These are phyloP conservation scores for Neosilurus mollespiculum DNA, from an alignment of 2,797 vertebrate genomes.

Conservation along the genomic window DNA sequence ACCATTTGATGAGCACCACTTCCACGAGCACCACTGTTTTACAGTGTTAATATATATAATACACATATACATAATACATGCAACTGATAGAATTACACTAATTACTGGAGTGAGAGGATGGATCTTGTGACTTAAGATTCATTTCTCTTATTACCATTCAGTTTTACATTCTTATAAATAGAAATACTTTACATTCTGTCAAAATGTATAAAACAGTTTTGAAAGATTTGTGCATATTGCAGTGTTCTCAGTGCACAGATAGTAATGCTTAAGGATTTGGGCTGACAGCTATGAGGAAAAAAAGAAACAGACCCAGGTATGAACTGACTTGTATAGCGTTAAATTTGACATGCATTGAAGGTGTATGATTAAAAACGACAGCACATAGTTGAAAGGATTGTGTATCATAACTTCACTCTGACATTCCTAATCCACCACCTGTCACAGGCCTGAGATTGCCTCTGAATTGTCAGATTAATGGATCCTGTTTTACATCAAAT, in stretches of 20 bases:
- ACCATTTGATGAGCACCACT: too few relatives aligned
- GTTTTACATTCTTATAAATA: neutral
- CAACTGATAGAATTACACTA: too few relatives aligned
- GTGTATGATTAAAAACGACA: conserved; percentile 3
- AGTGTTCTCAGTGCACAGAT: neutral
- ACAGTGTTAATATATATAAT: too few relatives aligned
- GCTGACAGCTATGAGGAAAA: neutral
- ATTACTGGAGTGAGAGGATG: neutral
- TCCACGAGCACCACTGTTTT: too few relatives aligned
- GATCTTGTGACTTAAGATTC: neutral
- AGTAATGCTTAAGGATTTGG: neutral
- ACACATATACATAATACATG: neutral
- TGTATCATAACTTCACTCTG: neutral
- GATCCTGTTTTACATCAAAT: neutral
- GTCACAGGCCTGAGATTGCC: neutral
- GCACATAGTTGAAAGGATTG: neutral
- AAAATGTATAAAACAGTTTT: neutral
- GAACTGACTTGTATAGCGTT: neutral
- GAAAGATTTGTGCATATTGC: neutral
- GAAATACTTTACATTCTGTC: neutral
- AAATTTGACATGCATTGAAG: neutral
- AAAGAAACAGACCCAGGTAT: neutral
- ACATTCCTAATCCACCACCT: neutral
- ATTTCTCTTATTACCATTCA: too few relatives aligned
- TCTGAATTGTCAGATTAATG: neutral